Evolutionary conservation across 2,113 vertebrate species (phyloP).

Genomic region (Cyanoliseus patagonus): DNA sequence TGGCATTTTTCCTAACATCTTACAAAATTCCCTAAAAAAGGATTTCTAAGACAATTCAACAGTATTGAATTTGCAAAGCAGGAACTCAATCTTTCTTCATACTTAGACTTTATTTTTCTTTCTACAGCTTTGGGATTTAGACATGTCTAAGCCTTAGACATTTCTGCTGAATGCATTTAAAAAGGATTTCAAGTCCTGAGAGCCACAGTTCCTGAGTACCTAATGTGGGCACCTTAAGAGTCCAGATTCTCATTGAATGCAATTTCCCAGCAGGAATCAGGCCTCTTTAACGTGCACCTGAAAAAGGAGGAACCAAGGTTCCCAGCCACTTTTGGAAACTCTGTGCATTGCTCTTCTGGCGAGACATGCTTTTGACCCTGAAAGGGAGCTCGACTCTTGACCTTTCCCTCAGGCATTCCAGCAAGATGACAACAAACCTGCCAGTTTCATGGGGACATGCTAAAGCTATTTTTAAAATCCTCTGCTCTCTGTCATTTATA

Average conservation of each 20-base stretch:
- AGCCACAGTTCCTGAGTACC: not conserved
- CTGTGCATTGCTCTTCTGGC: not conserved
- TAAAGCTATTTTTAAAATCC: conserved; percentile 38
- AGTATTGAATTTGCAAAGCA: not conserved
- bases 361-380: not conserved
- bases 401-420: not conserved
- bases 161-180: not conserved
- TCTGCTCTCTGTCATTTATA: not conserved
- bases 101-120: not conserved
- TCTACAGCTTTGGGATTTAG: not conserved
- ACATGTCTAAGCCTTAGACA: not conserved
- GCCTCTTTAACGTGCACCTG: not conserved
- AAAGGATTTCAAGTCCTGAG: not conserved
- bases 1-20: not conserved
- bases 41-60: not conserved
- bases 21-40: not conserved
- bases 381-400: not conserved
- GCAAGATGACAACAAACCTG: not conserved
- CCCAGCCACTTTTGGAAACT: not conserved
- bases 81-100: not conserved
- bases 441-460: not conserved
- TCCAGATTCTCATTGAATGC: not conserved
- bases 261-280: not conserved
- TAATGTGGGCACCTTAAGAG: not conserved
- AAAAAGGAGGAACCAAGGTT: not conserved